Evolutionary conservation across 2,888 invertebrate genomes (phyloP), one percentile per base, ranked within the genome.

Genomic region (Ferrisia virgata): DNA sequence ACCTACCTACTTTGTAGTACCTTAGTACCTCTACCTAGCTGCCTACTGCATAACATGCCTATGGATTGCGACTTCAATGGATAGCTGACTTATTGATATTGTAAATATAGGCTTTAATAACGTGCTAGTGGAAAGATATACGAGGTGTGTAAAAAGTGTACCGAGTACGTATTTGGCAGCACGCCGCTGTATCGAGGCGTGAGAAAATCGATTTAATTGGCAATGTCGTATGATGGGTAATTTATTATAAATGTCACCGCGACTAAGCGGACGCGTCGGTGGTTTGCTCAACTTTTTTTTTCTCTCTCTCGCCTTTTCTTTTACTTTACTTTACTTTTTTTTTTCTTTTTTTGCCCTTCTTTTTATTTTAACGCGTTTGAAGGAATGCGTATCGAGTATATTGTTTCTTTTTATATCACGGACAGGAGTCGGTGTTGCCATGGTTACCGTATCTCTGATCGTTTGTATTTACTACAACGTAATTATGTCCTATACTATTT

Each of bases 391-490:
- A 8, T 53, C 53, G 18, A 53, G 22, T 82, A 53, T 3, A 33
- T 58, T 53, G 28, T 33, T 28, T 64, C 31, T 58, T 33, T 58
- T 58, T 33, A 72, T 84, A 15, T 84, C 53, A 76, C 69, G 31
- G 11, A 43, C 86, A 88, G 88, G 88, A 43, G 87, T 88, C n/a
- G 88, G 88, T n/a, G 87, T 87, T 82, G 87, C 87, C 9, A 87
- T 87, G 87, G 90, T 93, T 47, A 92, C 94, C 31, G 93, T 95
- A 53, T 90, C 91, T n/a, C 89, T 94, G 64, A 88, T 90, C 80
- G 92, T 94, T 82, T 92, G 92, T 22, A 91, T 94, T 86, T 95
- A 94, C 88, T 95, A 94, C 89, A 95, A 94, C 92, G 92, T 94
- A 47, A 93, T 95, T 85, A 93, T 94, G 72, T 91, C 93, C 0